These are phyloP conservation scores for Vandiemenella viatica DNA, from an alignment of 2,888 invertebrate species.

Conservation along the genomic window DNA sequence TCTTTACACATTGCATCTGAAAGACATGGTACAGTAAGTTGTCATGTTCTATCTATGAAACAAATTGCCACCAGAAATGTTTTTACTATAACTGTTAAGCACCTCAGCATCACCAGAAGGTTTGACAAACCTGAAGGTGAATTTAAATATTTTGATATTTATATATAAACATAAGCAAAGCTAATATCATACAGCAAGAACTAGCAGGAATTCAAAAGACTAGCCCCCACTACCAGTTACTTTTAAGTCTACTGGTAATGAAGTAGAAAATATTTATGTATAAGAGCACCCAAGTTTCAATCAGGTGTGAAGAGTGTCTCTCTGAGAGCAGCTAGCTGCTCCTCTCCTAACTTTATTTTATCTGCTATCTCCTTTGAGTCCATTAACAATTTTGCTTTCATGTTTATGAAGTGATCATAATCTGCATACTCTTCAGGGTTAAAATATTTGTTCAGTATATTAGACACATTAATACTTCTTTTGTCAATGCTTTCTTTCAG, in stretches of 20 bases:
- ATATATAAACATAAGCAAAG: not conserved
- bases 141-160: slow-evolving; percentile 1
- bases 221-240: slow-evolving; percentile 11
- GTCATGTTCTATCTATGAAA: not conserved
- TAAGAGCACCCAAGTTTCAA: not conserved
- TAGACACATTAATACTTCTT: slow-evolving; percentile 53
- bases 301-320: slow-evolving; percentile 32
- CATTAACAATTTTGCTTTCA: slow-evolving; percentile 72
- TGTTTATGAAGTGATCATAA: slow-evolving; percentile 70
- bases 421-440: slow-evolving; percentile 58
- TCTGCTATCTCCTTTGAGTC: slow-evolving; percentile 69
- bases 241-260: not conserved
- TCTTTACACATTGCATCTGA: no score
- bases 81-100: not conserved
- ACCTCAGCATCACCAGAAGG: not conserved
- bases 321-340: slow-evolving; percentile 57
- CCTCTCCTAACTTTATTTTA: slow-evolving; percentile 67
- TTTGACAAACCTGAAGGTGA: not conserved
- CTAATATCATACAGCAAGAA: not conserved
- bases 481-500: slow-evolving; percentile 68
- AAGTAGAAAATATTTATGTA: not conserved
- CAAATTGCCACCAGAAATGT: not conserved
- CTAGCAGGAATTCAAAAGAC: slow-evolving; percentile 9
- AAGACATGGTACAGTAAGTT: slow-evolving; percentile 2
- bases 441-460: slow-evolving; percentile 54